A percentile compares a stretch with the other conserved stretches of the same genome.
Conservation (phyloP, 1,140 invertebrate species). For the Ceratina japonica region DNA sequence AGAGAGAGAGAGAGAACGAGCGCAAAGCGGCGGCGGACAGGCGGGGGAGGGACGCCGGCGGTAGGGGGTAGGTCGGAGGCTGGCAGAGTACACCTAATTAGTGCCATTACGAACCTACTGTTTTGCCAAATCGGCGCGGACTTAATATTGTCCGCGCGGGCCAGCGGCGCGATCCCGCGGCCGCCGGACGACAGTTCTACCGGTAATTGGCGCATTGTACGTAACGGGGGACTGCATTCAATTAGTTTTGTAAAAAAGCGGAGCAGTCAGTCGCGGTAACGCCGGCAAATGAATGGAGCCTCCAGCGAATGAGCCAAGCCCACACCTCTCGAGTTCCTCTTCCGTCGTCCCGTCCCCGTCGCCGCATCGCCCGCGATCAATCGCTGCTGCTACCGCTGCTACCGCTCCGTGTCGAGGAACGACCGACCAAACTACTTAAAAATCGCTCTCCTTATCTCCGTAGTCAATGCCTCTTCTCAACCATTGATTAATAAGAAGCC, state of each 20-base stretch:
- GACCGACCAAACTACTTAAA: conserved; percentile 15
- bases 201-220: conserved; percentile 64
- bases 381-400: not conserved
- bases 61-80: conserved; percentile 23
- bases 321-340: conserved; percentile 21
- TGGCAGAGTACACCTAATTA: conserved; percentile 70
- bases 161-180: not conserved
- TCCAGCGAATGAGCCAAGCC: conserved; percentile 24
- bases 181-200: conserved; percentile 60
- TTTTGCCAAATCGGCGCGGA: conserved; percentile 68
- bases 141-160: conserved; percentile 66
- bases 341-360: conserved; percentile 11
- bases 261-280: conserved; percentile 62
- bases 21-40: not conserved
- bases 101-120: conserved; percentile 67
- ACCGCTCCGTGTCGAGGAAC: not conserved
- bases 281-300: conserved; percentile 59
- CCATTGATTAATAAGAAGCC: too few species aligned
- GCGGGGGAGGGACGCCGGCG: not conserved
- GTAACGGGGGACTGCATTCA: conserved; percentile 66
- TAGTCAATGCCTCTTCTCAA: too few species aligned
- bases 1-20: conserved; percentile 18
- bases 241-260: conserved; percentile 68
- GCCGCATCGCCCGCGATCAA: conserved; percentile 22
- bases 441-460: not conserved